Conservation (phyloP, 2,888 invertebrate species). For the Aplocera efformata region DNA sequence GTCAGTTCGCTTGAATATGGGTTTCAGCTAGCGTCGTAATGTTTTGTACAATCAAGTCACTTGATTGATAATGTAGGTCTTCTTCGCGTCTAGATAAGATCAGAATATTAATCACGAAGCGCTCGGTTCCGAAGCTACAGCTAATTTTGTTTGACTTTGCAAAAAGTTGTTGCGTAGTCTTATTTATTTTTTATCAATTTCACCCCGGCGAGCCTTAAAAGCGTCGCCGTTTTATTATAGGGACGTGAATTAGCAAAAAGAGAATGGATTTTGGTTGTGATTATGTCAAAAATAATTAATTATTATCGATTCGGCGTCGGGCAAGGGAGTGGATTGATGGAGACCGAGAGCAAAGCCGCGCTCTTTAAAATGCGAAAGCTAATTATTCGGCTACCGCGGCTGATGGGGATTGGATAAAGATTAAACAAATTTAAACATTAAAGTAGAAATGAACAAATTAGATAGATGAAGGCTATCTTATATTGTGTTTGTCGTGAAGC, state of each 20-base stretch:
- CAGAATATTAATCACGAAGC: slow-evolving; percentile 59
- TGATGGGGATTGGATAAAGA: slow-evolving; percentile 47
- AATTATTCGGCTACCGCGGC: slow-evolving; percentile 63
- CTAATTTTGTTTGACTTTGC: slow-evolving; percentile 71
- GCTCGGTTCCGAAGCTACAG: slow-evolving; percentile 52
- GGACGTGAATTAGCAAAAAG: slow-evolving; percentile 85
- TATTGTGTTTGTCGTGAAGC: slow-evolving; percentile 20
- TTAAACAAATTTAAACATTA: slow-evolving; percentile 17
- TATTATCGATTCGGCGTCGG: slow-evolving; percentile 81
- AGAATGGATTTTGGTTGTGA: slow-evolving; percentile 83
- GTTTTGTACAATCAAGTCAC: slow-evolving; percentile 18
- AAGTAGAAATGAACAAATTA: slow-evolving; percentile 23
- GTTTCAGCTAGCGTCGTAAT: slow-evolving; percentile 42
- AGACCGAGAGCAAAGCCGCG: slow-evolving; percentile 47
- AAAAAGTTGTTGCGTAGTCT: slow-evolving; percentile 60
- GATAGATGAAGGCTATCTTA: slow-evolving; percentile 19
- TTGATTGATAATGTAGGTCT: slow-evolving; percentile 17
- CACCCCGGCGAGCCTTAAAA: slow-evolving; percentile 67
- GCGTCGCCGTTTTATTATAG: slow-evolving; percentile 79
- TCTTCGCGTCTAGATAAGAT: slow-evolving; percentile 33
- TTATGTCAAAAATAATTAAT: slow-evolving; percentile 88
- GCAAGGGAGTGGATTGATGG: slow-evolving; percentile 72
- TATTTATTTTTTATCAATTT: slow-evolving; percentile 80
- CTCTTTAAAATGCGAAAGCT: slow-evolving; percentile 75
- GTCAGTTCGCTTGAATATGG: slow-evolving; percentile 58